Evolutionary conservation across 2,888 invertebrate species (phyloP), one percentile per base, ranked within the genome.

Genomic region (Eristalis intricaria): DNA sequence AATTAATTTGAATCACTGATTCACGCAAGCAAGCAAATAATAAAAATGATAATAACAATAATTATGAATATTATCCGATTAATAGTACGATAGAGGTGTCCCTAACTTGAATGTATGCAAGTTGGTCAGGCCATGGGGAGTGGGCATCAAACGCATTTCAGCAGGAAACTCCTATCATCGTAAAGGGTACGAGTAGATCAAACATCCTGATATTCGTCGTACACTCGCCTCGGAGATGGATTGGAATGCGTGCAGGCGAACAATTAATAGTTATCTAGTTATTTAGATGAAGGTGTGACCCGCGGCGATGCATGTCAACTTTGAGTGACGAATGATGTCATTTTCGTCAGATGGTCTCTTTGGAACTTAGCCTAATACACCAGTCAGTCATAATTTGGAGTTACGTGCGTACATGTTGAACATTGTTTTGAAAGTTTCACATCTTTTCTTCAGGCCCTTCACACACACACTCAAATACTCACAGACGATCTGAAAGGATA

Each of bases 21-120:
- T 83, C 86, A 87, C 86, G 86, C 86, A 65, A 82, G 85, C 83
- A 82, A 88, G 90, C 89, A 90, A 90, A 90, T 90, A 89, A 90
- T 90, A 90, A 89, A 91, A 92, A 91, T 91, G 91, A 91, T 92
- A 92, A 92, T 92, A 92, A 92, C 92, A 90, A 92, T 92, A 92
- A 92, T 92, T 92, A 92, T 92, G 92, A 92, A 91, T 92, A 92
- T 92, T 92, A 92, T 92, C 92, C 92, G 92, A 92, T 92, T 92
- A 92, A 91, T 85, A 89, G 70, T 70, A n/a, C 26, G 60, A n/a
- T 68, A 15, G 26, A 40, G 58, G 65, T 76, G 61, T 74, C 84
- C 40, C 60, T 19, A 50, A 56, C 38, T 61, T 38, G 58, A 58
- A 63, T 73, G 58, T 65, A 70, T 61, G 56, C 66, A 23, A 22